These are phyloP conservation scores for Campylomormyrus numenius DNA, from an alignment of 2,113 vertebrate genomes.

Conservation along the genomic window DNA sequence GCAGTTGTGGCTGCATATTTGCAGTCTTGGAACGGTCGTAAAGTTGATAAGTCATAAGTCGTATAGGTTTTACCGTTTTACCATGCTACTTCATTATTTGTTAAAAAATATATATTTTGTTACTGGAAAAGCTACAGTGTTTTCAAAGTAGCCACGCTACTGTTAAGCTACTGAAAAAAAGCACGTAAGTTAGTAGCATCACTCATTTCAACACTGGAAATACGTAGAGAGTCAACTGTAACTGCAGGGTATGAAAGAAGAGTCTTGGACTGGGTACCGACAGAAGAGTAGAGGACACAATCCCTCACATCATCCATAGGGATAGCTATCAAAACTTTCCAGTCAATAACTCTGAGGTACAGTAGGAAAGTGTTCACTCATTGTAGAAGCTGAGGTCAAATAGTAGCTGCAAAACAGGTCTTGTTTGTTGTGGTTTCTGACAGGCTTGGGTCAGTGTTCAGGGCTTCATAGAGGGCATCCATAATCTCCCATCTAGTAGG, in stretches of 20 bases:
- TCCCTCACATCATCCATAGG: background rate
- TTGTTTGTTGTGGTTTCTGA: background rate
- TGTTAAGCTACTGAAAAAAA: no score
- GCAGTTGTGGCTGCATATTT: no score
- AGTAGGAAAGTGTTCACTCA: background rate
- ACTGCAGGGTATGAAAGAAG: background rate
- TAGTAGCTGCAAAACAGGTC: background rate
- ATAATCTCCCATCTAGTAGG: background rate
- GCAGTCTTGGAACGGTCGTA: no score
- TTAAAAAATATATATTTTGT: no score
- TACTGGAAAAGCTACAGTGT: no score
- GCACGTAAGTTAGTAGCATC: no score
- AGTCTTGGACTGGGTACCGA: background rate
- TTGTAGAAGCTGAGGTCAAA: background rate
- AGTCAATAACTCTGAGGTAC: background rate
- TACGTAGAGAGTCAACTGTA: background rate
- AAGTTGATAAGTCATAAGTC: no score
- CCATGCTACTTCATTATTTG: no score
- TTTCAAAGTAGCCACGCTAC: no score
- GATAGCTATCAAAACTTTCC: background rate
- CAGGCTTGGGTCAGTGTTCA: background rate
- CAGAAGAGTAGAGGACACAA: background rate
- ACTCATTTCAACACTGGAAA: background rate
- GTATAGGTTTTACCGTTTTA: no score
- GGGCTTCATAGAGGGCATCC: background rate